These are phyloP conservation scores for Epiblema foenella DNA, from an alignment of 2,888 invertebrate species.

Conservation along the genomic window DNA sequence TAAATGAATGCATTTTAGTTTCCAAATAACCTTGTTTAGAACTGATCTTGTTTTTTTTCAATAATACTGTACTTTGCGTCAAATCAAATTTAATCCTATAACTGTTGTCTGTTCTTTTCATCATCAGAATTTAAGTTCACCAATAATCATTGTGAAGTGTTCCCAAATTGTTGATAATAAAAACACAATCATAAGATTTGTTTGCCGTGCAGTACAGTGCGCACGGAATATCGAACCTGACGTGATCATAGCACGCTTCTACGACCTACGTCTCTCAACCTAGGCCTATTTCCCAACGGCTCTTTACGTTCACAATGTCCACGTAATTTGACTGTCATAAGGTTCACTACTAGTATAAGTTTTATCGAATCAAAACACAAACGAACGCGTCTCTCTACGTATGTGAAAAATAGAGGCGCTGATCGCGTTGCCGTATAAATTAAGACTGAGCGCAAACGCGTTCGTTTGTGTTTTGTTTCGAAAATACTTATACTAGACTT, in stretches of 20 bases:
- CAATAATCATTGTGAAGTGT: background rate
- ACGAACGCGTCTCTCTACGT: too few relatives aligned
- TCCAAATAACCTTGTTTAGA: slow-evolving; percentile 3
- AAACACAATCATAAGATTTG: background rate
- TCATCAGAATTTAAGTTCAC: background rate
- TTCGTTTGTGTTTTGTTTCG: too few relatives aligned
- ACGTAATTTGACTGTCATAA: too few relatives aligned
- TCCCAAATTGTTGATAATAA: background rate
- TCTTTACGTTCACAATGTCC: too few relatives aligned
- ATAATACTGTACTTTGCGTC: slow-evolving; percentile 17
- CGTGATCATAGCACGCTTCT: background rate
- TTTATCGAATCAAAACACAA: too few relatives aligned
- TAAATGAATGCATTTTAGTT: background rate
- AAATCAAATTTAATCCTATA: background rate
- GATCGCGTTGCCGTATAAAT: too few relatives aligned
- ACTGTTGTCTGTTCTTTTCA: background rate
- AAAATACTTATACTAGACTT: too few relatives aligned
- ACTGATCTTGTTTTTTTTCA: background rate
- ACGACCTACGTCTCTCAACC: slow-evolving; percentile 12
- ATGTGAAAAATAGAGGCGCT: too few relatives aligned
- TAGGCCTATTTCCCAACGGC: background rate
- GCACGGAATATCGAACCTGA: slow-evolving; percentile 48
- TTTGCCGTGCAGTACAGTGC: slow-evolving; percentile 1
- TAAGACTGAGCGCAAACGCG: too few relatives aligned
- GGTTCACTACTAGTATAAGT: too few relatives aligned